Percentiles rank a stretch among this genome's conserved stretches.
phyloP scores from a whole-genome alignment of 2,888 invertebrate species.

The Andrena minutula region DNA sequence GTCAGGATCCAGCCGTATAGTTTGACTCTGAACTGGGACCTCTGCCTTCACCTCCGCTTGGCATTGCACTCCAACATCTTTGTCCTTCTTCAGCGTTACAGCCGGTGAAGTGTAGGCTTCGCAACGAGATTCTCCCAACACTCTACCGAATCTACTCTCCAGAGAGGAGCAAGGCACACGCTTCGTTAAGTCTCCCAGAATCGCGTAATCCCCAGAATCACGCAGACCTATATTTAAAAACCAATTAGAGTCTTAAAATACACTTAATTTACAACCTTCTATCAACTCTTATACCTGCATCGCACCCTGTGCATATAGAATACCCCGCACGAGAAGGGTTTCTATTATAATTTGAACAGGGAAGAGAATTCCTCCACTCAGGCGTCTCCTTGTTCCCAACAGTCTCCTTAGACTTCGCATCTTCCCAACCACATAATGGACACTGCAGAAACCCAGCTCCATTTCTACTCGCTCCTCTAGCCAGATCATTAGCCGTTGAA shows the following conservation, averaged over 20 bases:
- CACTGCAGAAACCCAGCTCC: slow-evolving; percentile 37
- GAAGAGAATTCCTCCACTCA: not conserved
- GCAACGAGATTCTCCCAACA: not conserved
- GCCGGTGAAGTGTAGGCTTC: not conserved
- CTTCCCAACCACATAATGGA: slow-evolving; percentile 60
- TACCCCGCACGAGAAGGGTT: not conserved
- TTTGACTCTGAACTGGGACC: not conserved
- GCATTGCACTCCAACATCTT: slow-evolving; percentile 2
- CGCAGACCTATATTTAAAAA: no score
- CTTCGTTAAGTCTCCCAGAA: not conserved
- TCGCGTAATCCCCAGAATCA: slow-evolving; percentile 18
- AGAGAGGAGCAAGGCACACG: not conserved
- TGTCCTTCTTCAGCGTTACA: not conserved
- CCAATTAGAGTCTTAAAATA: no score
- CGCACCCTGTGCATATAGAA: slow-evolving; percentile 8
- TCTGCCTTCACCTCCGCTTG: not conserved
- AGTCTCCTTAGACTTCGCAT: slow-evolving; percentile 7
- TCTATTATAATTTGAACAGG: slow-evolving; percentile 28
- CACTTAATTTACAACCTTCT: no score
- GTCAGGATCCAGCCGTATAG: not conserved
- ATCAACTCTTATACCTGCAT: not conserved
- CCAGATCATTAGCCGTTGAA: not conserved
- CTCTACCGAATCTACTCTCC: not conserved
- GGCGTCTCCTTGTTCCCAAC: not conserved
- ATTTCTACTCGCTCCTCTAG: not conserved